Evolutionary conservation across 2,113 vertebrate species (phyloP).

Genomic region (Sprattus sprattus): DNA sequence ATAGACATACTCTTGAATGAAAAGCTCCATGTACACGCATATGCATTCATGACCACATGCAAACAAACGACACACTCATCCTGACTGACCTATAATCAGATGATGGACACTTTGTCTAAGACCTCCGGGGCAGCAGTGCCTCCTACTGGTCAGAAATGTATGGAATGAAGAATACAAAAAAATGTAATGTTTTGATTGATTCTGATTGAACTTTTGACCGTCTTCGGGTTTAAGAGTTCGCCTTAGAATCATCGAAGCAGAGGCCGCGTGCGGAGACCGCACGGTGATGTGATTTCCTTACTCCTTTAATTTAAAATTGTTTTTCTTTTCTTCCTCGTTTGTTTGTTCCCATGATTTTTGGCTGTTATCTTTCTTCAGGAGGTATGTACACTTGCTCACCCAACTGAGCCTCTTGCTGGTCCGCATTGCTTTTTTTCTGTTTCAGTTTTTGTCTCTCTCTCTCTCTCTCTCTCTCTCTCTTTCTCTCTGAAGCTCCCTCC

Average conservation of each 20-base stretch:
- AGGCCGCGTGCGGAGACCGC: conserved; percentile 32
- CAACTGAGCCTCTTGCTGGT: conserved; percentile 70
- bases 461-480: conserved; percentile 36
- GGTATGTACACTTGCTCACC: conserved; percentile 89
- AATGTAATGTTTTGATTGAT: background rate
- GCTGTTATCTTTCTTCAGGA: conserved; percentile 98
- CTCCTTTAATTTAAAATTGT: conserved; percentile 90
- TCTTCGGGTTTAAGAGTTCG: background rate
- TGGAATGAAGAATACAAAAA: background rate
- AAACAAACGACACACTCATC: background rate
- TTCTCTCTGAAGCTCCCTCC: conserved; percentile 25
- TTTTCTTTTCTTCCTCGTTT: conserved; percentile 86
- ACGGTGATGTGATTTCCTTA: conserved; percentile 77
- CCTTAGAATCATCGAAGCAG: background rate
- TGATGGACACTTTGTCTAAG: background rate
- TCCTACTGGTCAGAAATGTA: background rate
- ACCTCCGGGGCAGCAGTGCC: background rate
- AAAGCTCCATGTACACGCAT: background rate
- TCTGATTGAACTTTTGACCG: background rate
- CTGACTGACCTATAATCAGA: background rate
- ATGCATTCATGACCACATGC: background rate
- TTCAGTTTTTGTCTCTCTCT: conserved; percentile 45
- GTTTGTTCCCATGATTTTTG: conserved; percentile 92
- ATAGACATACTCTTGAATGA: too few species aligned
- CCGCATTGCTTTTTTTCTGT: conserved; percentile 70